phyloP scores from a whole-genome alignment of 2,888 invertebrate genomes.

The Netelia fuscicornis region DNA sequence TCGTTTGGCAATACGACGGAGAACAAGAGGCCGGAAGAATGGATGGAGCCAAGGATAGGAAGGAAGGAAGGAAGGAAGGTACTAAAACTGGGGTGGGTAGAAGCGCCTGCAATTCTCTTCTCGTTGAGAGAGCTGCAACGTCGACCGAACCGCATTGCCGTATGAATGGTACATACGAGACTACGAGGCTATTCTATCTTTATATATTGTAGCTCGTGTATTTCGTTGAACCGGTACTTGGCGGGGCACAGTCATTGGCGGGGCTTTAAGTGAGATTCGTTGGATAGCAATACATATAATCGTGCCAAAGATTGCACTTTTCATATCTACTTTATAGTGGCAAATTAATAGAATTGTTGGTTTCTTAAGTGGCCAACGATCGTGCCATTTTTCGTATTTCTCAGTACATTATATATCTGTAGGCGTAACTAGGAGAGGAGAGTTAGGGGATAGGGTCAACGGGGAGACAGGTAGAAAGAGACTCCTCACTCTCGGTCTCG shows the following conservation, averaged over 20 bases:
- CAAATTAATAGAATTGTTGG: not conserved
- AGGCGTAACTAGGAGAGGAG: not conserved
- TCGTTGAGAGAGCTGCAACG: conserved; percentile 33
- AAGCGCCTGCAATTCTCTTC: not conserved
- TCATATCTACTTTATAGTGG: not conserved
- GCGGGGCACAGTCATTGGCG: conserved; percentile 28
- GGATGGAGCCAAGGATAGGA: not conserved
- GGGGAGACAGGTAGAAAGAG: conserved; percentile 48
- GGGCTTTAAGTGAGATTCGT: not conserved
- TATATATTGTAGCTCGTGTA: conserved; percentile 20
- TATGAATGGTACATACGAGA: conserved; percentile 36
- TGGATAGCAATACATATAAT: not conserved
- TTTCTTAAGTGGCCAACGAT: conserved; percentile 21
- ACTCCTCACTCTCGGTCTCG: conserved; percentile 43
- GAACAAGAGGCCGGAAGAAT: not conserved
- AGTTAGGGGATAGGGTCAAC: conserved; percentile 7
- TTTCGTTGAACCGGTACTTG: not conserved
- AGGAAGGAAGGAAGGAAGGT: not conserved
- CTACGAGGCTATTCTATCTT: conserved; percentile 30
- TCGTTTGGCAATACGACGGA: not conserved
- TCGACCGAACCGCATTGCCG: conserved; percentile 54
- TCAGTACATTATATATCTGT: not conserved
- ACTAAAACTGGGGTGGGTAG: not conserved
- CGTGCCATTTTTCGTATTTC: conserved; percentile 2
- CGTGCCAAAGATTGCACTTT: not conserved